These are phyloP conservation scores for Prochilodus magdalenae DNA, from an alignment of 2,113 vertebrate species.

Conservation along the genomic window DNA sequence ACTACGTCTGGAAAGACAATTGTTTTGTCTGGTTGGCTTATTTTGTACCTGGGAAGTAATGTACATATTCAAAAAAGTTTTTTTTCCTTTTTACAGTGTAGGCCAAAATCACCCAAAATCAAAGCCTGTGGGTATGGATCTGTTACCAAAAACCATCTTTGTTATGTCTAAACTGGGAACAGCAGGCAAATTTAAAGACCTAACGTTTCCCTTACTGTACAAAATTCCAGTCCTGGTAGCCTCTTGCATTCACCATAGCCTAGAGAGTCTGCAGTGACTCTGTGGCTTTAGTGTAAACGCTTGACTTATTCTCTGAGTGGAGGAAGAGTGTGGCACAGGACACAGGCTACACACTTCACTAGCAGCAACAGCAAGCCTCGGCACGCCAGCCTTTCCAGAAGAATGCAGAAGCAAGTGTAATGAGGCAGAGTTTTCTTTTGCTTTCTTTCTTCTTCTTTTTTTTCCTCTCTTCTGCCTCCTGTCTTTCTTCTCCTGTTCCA, in stretches of 20 bases:
- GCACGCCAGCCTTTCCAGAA: constrained; percentile 67
- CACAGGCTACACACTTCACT: constrained; percentile 56
- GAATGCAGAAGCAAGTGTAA: constrained; percentile 75
- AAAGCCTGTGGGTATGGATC: not conserved
- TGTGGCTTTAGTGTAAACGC: not conserved
- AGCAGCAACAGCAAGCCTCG: constrained; percentile 64
- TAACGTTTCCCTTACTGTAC: not conserved
- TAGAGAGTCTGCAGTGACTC: not conserved
- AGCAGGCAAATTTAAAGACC: not conserved
- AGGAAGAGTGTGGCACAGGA: constrained; percentile 60
- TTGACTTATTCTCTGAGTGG: constrained; percentile 32
- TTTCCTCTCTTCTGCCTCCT: not conserved
- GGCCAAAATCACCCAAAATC: not conserved
- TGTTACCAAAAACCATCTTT: not conserved
- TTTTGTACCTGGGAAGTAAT: no score
- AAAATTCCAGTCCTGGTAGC: not conserved
- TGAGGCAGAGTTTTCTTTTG: constrained; percentile 67
- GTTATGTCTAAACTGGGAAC: not conserved
- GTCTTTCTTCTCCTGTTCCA: constrained; percentile 59
- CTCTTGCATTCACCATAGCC: not conserved
- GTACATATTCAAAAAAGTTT: no score
- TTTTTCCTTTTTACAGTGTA: not conserved
- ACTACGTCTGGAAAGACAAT: no score
- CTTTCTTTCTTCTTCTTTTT: constrained; percentile 32
- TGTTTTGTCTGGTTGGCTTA: no score